Evolutionary conservation across 1,140 invertebrate genomes (phyloP), one percentile per base, ranked within the genome.

Genomic region (Lineus longissimus): DNA sequence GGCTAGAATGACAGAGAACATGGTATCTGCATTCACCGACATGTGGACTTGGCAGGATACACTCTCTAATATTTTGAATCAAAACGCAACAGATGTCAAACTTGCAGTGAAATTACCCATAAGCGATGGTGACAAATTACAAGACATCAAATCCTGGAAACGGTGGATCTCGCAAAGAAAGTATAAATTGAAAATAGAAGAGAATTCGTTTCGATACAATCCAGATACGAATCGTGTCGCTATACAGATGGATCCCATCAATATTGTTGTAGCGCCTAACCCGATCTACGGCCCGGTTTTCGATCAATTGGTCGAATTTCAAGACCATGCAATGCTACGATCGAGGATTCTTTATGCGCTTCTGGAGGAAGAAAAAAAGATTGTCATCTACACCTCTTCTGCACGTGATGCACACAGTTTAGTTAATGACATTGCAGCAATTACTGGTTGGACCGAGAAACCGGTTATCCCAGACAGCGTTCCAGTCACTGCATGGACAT

Each of bases 31-130:
- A 19, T 43, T 43, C 40, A 43, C 40, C 40, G 40, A 43, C 40
- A 43, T 43, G 40, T 43, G 40, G 40, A 43, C 40, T 43, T 43
- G 40, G 40, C 40, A 43, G 40, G 40, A 43, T 43, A 43, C 40
- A 43, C 40, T 43, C 40, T 43, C 11, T 43, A 43, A 19, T 43
- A 43, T 43, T 43, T 43, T 43, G 40, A 19, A 43, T 43, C 40
- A 43, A 43, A 43, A 43, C 11, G 40, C 40, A 43, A 43, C 11
- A 43, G 40, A 43, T 43, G 40, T 43, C 40, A 43, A 43, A 43
- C 40, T 43, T 43, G 40, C 40, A 43, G 40, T 43, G 40, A 43
- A 43, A 43, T 43, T 43, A 43, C 40, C 40, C 40, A 43, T 43
- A 43, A 43, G 40, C 40, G 40, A 43, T 43, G 40, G 19, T 13